Evolutionary conservation across 2,113 vertebrate genomes (phyloP).

Genomic region (Microcebus murinus): DNA sequence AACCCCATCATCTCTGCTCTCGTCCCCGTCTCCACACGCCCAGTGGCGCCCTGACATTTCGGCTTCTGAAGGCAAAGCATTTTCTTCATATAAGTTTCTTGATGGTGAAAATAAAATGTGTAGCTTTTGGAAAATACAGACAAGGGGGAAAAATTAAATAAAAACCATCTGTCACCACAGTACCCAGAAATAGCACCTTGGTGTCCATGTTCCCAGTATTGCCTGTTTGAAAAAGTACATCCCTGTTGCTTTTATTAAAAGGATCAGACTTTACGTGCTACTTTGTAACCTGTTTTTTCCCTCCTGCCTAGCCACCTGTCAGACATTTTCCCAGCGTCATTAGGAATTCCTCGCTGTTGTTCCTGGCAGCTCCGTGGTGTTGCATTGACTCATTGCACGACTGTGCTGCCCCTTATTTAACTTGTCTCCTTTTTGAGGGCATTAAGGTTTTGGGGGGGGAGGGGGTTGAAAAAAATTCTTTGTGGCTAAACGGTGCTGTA

Average conservation of each 20-base stretch:
- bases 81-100: background rate
- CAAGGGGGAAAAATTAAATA: background rate
- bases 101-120: background rate
- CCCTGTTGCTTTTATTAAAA: background rate
- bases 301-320: background rate
- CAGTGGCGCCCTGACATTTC: background rate
- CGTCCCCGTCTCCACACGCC: rapidly evolving
- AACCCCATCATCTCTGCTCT: background rate
- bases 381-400: rapidly evolving
- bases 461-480: background rate
- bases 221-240: background rate
- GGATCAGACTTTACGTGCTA: background rate
- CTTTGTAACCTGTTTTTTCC: background rate
- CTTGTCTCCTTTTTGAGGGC: background rate
- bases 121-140: background rate
- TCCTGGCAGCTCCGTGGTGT: background rate
- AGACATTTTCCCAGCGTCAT: background rate
- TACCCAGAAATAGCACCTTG: background rate
- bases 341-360: background rate
- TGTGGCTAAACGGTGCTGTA: background rate
- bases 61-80: background rate
- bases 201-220: background rate
- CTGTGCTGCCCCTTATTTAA: background rate
- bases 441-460: background rate
- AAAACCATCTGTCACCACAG: background rate